These are phyloP conservation scores for Alauda arvensis DNA, from an alignment of 2,797 vertebrate genomes.

Conservation along the genomic window DNA sequence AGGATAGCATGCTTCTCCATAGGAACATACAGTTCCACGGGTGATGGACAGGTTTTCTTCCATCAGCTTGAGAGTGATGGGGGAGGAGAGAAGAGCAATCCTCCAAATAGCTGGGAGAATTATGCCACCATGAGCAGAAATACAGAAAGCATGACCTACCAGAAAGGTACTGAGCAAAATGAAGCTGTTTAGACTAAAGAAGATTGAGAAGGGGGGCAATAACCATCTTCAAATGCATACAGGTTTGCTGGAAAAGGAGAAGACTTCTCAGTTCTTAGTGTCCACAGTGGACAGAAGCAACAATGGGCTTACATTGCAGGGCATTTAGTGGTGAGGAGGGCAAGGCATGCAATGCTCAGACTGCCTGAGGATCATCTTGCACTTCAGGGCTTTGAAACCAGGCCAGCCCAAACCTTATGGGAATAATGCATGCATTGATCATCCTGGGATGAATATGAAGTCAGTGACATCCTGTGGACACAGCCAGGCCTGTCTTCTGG, in stretches of 20 bases:
- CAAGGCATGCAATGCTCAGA: not conserved
- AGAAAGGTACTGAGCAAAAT: not conserved
- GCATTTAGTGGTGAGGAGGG: not conserved
- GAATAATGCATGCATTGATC: not conserved
- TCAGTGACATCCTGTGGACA: not conserved
- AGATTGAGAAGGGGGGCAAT: rapidly evolving
- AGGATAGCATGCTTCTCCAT: not conserved
- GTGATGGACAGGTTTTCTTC: conserved; percentile 25
- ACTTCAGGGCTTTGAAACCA: not conserved
- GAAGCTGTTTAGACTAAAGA: not conserved
- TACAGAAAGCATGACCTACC: not conserved
- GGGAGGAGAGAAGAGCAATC: not conserved
- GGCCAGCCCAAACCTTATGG: not conserved
- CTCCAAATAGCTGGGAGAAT: not conserved
- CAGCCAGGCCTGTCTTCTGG: not conserved
- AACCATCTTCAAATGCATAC: not conserved
- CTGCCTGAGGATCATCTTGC: not conserved
- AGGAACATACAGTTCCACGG: not conserved
- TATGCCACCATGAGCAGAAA: not conserved
- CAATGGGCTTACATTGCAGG: not conserved
- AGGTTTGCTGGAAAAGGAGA: not conserved
- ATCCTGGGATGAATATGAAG: not conserved
- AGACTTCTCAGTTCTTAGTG: not conserved
- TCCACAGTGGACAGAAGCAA: not conserved
- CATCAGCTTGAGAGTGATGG: not conserved